Evolutionary conservation across 1,140 invertebrate species (phyloP).

Genomic region (Dreissena rostriformis): DNA sequence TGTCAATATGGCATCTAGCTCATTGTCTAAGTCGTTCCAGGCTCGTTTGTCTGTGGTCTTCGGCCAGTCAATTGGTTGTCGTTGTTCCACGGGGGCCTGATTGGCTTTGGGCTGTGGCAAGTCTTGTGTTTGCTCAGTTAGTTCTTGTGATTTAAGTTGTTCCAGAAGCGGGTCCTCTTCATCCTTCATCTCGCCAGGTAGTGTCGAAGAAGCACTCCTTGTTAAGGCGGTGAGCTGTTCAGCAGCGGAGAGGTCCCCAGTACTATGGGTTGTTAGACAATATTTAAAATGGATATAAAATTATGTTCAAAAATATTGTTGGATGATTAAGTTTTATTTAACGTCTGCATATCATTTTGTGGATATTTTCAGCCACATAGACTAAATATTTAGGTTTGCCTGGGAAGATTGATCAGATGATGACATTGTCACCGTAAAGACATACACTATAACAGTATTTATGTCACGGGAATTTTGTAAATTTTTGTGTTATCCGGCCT

Average conservation of each 20-base stretch:
- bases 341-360: no score
- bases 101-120: neutral
- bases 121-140: neutral
- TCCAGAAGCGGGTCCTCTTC: neutral
- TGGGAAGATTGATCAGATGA: no score
- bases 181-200: neutral
- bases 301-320: no score
- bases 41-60: conserved; percentile 14
- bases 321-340: no score
- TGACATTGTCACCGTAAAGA: no score
- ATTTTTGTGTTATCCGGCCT: no score
- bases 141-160: neutral
- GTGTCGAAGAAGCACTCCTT: neutral
- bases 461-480: no score
- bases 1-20: neutral
- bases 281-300: no score
- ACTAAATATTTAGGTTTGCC: no score
- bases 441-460: no score
- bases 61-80: conserved; percentile 13
- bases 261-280: conserved; percentile 17
- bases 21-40: conserved; percentile 25
- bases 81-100: neutral
- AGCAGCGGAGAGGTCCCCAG: conserved; percentile 17
- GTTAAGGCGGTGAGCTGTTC: neutral
- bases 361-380: no score